phyloP scores from a whole-genome alignment of 2,888 invertebrate species.

The Ceriagrion tenellum region DNA sequence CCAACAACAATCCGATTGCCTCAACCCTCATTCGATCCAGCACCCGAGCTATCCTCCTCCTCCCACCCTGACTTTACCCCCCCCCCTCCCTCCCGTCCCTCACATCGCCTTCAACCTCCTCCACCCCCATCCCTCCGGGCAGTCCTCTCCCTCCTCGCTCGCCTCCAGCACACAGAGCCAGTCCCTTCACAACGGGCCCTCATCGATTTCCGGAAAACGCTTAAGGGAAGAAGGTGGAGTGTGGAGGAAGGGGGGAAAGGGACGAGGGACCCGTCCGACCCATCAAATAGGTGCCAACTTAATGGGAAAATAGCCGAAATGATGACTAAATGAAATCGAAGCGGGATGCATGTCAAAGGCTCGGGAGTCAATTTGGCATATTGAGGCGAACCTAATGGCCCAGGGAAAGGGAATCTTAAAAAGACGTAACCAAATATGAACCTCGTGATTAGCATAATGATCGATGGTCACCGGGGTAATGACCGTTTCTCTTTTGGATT shows the following conservation, averaged over 20 bases:
- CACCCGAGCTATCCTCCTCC: not conserved
- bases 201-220: constrained; percentile 31
- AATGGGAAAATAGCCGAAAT: constrained; percentile 39
- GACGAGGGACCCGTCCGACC: constrained; percentile 1
- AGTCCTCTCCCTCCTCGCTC: constrained; percentile 69
- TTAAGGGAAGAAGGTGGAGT: not conserved
- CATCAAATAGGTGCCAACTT: constrained; percentile 32
- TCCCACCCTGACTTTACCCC: constrained; percentile 39
- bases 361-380: constrained; percentile 6
- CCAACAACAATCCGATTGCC: not conserved
- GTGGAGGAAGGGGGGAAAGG: no score
- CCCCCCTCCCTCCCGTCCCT: constrained; percentile 35
- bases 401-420: not conserved
- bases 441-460: not conserved
- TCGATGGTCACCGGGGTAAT: not conserved
- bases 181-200: constrained; percentile 71
- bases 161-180: constrained; percentile 72
- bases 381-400: constrained; percentile 5
- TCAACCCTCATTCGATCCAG: constrained; percentile 33
- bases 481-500: not conserved
- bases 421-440: constrained; percentile 9
- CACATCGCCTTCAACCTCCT: no score
- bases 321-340: constrained; percentile 36
- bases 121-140: not conserved
- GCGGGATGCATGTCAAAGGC: constrained; percentile 31